Evolutionary conservation across 2,113 vertebrate species (phyloP).

Genomic region (Verasper variegatus): DNA sequence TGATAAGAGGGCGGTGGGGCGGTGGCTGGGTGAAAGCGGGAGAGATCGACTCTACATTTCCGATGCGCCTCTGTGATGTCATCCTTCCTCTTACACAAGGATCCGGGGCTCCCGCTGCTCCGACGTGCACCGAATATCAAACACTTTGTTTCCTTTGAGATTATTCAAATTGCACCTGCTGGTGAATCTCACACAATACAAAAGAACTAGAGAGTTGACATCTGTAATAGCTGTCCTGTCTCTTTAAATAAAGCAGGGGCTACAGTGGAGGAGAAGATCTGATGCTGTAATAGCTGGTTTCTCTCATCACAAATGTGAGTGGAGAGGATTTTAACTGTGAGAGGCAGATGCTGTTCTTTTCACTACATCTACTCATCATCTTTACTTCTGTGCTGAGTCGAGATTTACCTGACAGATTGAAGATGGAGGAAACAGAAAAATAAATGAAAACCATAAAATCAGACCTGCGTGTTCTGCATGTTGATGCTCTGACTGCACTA

Average conservation of each 20-base stretch:
- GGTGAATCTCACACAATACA: constrained; percentile 15
- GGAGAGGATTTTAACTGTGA: constrained; percentile 2
- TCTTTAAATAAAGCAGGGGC: neutral
- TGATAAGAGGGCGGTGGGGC: constrained; percentile 10
- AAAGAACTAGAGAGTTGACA: constrained; percentile 11
- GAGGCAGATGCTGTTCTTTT: neutral
- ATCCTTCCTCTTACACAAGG: constrained; percentile 28
- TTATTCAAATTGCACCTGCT: constrained; percentile 30
- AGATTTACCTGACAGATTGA: neutral
- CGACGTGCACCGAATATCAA: constrained; percentile 55
- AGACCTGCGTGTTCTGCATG: neutral
- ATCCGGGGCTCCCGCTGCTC: constrained; percentile 27
- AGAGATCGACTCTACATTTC: constrained; percentile 1
- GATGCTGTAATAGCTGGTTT: constrained; percentile 6
- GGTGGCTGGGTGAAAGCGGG: neutral
- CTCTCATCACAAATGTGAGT: neutral
- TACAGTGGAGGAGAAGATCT: constrained; percentile 10
- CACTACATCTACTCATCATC: neutral
- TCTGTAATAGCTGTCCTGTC: constrained; percentile 14
- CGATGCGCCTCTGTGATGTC: constrained; percentile 41
- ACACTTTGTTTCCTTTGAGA: constrained; percentile 6
- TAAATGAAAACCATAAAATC: neutral
- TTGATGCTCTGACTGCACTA: neutral
- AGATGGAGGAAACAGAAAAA: neutral
- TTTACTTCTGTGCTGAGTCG: neutral